These are phyloP conservation scores for Alethe diademata DNA, from an alignment of 2,113 vertebrate species.

Conservation along the genomic window DNA sequence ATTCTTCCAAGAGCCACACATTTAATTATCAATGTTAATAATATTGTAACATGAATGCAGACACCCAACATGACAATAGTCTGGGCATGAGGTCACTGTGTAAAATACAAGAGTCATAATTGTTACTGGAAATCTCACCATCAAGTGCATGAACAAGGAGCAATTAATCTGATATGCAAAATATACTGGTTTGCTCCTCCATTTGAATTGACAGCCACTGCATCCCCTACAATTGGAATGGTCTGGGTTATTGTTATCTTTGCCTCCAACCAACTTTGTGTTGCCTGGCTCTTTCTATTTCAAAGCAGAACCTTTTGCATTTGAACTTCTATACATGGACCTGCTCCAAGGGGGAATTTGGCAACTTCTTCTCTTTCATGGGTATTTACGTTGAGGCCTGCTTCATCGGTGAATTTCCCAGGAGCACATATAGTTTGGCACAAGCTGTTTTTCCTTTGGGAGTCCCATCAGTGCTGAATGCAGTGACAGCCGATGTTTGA, in stretches of 20 bases:
- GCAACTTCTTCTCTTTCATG: neutral
- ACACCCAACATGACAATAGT: neutral
- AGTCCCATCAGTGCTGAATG: rapidly evolving
- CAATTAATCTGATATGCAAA: neutral
- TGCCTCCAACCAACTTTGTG: neutral
- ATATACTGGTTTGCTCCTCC: neutral
- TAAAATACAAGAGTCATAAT: neutral
- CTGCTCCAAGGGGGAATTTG: neutral
- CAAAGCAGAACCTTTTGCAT: neutral
- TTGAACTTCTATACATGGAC: neutral
- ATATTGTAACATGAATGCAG: neutral
- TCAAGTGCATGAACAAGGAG: neutral
- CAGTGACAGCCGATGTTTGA: neutral
- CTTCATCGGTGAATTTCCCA: neutral
- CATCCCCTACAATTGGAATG: neutral
- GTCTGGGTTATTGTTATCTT: neutral
- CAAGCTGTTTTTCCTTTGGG: neutral
- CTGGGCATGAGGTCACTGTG: neutral
- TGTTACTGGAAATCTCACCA: neutral
- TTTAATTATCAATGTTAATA: neutral
- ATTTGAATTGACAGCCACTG: neutral
- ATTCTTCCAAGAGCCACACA: neutral
- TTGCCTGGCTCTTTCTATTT: neutral
- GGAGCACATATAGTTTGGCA: neutral
- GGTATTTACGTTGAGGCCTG: neutral